Percentiles rank a stretch among this genome's conserved stretches.
These are phyloP conservation scores for Drosophila auraria DNA, from an alignment of 1,140 invertebrate genomes.

Conservation along the genomic window DNA sequence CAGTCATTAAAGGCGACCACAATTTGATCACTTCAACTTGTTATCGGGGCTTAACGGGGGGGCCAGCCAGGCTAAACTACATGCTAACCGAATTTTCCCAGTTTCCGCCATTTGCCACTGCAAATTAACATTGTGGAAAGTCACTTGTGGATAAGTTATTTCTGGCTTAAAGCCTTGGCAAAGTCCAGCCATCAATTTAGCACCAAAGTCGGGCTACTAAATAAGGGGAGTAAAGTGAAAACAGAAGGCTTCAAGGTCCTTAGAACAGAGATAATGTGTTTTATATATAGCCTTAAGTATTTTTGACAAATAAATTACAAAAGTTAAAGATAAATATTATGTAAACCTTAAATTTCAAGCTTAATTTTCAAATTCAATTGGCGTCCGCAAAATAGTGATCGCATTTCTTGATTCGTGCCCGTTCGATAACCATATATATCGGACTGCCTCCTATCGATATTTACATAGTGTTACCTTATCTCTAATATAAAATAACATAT, in stretches of 20 bases:
- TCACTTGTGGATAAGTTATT: slow-evolving; percentile 6
- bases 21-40: slow-evolving; percentile 37
- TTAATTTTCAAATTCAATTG: no score
- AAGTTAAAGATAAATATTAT: background rate
- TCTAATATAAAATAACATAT: no score
- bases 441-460: no score
- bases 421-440: no score
- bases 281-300: no score
- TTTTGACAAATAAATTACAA: background rate
- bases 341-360: no score
- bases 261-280: no score
- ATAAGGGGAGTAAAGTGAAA: background rate
- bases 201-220: slow-evolving; percentile 37
- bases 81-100: slow-evolving; percentile 14
- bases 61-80: slow-evolving; percentile 1
- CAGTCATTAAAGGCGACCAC: slow-evolving; percentile 37
- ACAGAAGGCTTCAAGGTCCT: no score
- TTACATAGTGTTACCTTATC: no score
- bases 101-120: slow-evolving; percentile 4
- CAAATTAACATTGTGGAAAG: slow-evolving; percentile 32
- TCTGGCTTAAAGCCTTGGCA: background rate
- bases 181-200: slow-evolving; percentile 52
- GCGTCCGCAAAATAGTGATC: no score
- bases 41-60: slow-evolving; percentile 8
- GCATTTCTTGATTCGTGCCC: no score